Base-by-base conservation (phyloP, 2,797 vertebrate genomes). In the Sebastes itinus region DNA sequence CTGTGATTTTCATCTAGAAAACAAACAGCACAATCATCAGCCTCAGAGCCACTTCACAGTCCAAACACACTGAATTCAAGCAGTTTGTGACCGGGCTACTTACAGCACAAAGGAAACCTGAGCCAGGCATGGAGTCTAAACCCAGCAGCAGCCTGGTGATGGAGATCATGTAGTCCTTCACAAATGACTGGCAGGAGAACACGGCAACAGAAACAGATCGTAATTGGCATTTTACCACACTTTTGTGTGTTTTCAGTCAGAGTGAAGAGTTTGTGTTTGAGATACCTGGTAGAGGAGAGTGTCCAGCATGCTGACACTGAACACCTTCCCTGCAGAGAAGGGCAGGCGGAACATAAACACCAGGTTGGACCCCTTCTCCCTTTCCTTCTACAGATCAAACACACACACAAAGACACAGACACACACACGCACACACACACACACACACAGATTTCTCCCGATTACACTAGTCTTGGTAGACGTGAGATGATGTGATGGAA, bases 121-220 rank as follows among this genome's bases (percentile, higher is more conserved):
- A 97, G 72, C 96, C 96, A 0, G 96, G 96, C 95, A 96, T 97
- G 75, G 96, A 97, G 92, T 97, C 96, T 49, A 97, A 93, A 69
- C 96, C 96, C 70, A 97, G 93, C 72, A 97, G 91, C 49, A 97
- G 94, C 76, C 96, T 95, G 73, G 96, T 93, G 86, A 97, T 97
- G 91, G 96, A 97, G 92, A 97, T 96, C 96, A 97, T 97, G 95
- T 97, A 97, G 94, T 97, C 96, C 88, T 97, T 97, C 88, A 97
- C 96, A 89, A 97, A 97, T 2, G 96, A 97, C 96, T 97, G 90
- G 52, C 7, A 66, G 74, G 66, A 87, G 27, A 82, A 75, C 72
- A 82, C 22, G 68, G 65, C 3, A 79, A 76, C 13, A 77, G n/a
- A 68, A 49, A 75, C 9, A 55, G 20, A 85, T 66, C 22, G 75